These are phyloP conservation scores for Wasmannia auropunctata DNA, from an alignment of 1,140 invertebrate genomes.

Conservation along the genomic window DNA sequence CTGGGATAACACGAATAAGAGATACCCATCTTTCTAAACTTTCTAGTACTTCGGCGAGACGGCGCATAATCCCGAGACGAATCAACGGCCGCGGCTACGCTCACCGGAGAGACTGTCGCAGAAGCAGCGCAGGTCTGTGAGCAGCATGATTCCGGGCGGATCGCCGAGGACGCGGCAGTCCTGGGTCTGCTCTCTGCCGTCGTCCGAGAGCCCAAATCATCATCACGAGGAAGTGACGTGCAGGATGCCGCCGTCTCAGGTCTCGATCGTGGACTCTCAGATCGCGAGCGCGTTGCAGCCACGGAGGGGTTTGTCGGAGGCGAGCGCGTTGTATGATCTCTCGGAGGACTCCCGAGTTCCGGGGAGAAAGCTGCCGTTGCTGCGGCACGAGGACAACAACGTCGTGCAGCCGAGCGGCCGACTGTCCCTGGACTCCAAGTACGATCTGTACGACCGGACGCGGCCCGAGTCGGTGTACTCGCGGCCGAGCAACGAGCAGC, in stretches of 20 bases:
- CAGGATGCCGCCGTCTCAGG: slow-evolving; percentile 22
- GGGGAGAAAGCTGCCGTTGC: slow-evolving; percentile 42
- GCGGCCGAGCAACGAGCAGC: slow-evolving; percentile 80
- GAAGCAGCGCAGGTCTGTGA: slow-evolving; percentile 79
- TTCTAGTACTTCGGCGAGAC: slow-evolving; percentile 94
- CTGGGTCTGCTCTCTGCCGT: slow-evolving; percentile 78
- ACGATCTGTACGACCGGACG: slow-evolving; percentile 77
- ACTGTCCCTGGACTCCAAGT: slow-evolving; percentile 64
- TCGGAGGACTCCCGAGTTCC: slow-evolving; percentile 27
- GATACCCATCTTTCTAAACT: slow-evolving; percentile 25
- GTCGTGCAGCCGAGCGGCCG: background rate
- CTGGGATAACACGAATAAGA: slow-evolving; percentile 24
- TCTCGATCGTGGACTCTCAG: slow-evolving; percentile 17
- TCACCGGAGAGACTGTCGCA: slow-evolving; percentile 82
- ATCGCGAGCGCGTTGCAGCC: slow-evolving; percentile 18
- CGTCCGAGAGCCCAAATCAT: slow-evolving; percentile 59
- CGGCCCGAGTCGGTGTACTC: slow-evolving; percentile 69
- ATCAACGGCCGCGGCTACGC: slow-evolving; percentile 87
- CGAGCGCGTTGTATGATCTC: slow-evolving; percentile 23
- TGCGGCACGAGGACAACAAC: slow-evolving; percentile 19
- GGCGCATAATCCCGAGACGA: slow-evolving; percentile 94
- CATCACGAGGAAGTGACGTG: slow-evolving; percentile 1
- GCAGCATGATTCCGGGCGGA: slow-evolving; percentile 74
- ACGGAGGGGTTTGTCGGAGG: slow-evolving; percentile 18
- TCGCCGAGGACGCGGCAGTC: slow-evolving; percentile 78